Conservation (phyloP, 2,113 vertebrate species). For the Lamprotornis superbus region DNA sequence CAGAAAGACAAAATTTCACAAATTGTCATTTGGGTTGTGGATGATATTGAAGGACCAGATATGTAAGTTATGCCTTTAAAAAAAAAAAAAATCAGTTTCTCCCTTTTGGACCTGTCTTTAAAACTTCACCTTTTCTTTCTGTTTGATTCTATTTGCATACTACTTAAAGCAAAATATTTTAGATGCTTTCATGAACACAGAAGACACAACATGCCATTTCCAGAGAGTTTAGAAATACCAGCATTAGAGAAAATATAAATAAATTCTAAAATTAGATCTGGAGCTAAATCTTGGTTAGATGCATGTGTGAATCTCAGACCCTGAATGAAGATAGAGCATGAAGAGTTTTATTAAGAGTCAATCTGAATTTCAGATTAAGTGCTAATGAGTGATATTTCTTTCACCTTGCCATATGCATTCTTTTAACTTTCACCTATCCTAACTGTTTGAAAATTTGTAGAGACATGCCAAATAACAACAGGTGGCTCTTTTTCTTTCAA, state of each 20-base stretch:
- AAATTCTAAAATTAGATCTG: not conserved
- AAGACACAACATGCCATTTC: not conserved
- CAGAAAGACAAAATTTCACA: slow-evolving; percentile 70
- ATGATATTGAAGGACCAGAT: slow-evolving; percentile 68
- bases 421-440: not conserved
- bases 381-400: not conserved
- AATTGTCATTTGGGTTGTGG: slow-evolving; percentile 77
- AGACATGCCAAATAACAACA: not conserved
- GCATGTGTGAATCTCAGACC: not conserved
- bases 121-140: not conserved
- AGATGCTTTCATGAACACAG: not conserved
- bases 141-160: not conserved
- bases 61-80: slow-evolving; percentile 58
- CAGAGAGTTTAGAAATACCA: not conserved
- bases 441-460: not conserved
- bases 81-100: not conserved
- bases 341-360: not conserved
- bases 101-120: not conserved
- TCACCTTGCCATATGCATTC: not conserved
- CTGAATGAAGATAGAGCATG: not conserved
- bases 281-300: not conserved
- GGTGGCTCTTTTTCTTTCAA: not conserved
- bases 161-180: not conserved
- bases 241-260: not conserved
- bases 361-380: not conserved